These are phyloP conservation scores for Ursus arctos DNA, from an alignment of 2,113 vertebrate genomes.

Conservation along the genomic window DNA sequence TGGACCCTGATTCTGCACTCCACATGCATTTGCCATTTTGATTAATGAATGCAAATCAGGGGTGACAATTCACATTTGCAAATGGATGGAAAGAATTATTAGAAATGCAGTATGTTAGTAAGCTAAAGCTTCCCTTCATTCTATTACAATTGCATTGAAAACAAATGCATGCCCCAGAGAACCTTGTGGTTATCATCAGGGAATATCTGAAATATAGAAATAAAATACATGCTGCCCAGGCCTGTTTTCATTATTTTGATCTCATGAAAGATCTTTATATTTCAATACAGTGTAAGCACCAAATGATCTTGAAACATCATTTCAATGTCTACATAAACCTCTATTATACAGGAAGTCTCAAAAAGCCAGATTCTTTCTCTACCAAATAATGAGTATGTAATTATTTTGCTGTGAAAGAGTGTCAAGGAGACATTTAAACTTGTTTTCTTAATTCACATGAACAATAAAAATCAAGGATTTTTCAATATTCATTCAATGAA, in stretches of 20 bases:
- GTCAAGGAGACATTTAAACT: background rate
- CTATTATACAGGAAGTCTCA: background rate
- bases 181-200: slow-evolving; percentile 44
- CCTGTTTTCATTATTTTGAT: slow-evolving; percentile 65
- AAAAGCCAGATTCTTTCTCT: background rate
- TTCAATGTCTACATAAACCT: background rate
- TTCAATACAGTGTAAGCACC: background rate
- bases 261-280: background rate
- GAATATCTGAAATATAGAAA: slow-evolving; percentile 62
- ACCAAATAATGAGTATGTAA: background rate
- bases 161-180: slow-evolving; percentile 68
- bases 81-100: slow-evolving; percentile 66
- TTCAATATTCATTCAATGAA: background rate
- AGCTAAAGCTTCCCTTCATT: background rate
- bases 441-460: slow-evolving; percentile 3
- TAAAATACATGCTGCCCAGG: slow-evolving; percentile 41
- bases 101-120: slow-evolving; percentile 40
- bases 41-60: slow-evolving; percentile 79
- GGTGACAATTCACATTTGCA: slow-evolving; percentile 75
- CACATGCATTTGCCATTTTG: slow-evolving; percentile 77
- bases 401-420: background rate
- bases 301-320: background rate
- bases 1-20: slow-evolving; percentile 72
- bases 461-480: background rate
- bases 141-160: slow-evolving; percentile 55